Evolutionary conservation across 2,113 vertebrate genomes (phyloP).

Genomic region (Pseudopipra pipra): DNA sequence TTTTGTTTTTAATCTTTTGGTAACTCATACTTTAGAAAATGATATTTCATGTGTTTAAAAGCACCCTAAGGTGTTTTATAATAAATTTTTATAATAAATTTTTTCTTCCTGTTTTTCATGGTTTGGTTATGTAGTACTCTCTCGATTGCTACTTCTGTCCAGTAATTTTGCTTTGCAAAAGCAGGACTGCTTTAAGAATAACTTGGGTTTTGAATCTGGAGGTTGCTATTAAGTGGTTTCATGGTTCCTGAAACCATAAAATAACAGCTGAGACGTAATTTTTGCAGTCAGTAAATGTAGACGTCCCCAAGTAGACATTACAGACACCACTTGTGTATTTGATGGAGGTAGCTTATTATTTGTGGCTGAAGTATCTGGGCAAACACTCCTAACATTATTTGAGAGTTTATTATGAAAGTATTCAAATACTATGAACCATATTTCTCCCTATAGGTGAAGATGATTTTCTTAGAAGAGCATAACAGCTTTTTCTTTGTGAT

Average conservation of each 20-base stretch:
- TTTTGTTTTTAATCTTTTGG: neutral
- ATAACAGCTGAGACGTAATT: constrained; percentile 29
- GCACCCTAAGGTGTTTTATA: neutral
- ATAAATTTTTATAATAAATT: neutral
- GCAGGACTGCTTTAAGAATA: constrained; percentile 29
- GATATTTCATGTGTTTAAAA: neutral
- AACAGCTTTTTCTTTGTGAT: neutral
- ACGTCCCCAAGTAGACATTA: constrained; percentile 39
- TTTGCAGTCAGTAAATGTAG: constrained; percentile 22
- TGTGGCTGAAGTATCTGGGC: neutral
- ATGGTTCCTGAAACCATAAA: constrained; percentile 51
- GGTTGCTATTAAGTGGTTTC: constrained; percentile 14
- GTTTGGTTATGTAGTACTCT: neutral
- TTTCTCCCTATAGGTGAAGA: neutral
- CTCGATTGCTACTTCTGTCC: neutral
- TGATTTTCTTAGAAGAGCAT: neutral
- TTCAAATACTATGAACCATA: neutral
- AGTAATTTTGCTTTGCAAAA: constrained; percentile 12
- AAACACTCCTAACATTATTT: neutral
- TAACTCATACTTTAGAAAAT: neutral
- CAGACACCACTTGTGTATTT: constrained; percentile 12
- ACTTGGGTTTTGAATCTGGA: neutral
- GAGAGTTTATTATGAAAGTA: constrained; percentile 37
- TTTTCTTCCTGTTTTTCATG: neutral
- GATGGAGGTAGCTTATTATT: neutral